Evolutionary conservation across 2,797 vertebrate genomes (phyloP).

Genomic region (Manis crassicaudata): DNA sequence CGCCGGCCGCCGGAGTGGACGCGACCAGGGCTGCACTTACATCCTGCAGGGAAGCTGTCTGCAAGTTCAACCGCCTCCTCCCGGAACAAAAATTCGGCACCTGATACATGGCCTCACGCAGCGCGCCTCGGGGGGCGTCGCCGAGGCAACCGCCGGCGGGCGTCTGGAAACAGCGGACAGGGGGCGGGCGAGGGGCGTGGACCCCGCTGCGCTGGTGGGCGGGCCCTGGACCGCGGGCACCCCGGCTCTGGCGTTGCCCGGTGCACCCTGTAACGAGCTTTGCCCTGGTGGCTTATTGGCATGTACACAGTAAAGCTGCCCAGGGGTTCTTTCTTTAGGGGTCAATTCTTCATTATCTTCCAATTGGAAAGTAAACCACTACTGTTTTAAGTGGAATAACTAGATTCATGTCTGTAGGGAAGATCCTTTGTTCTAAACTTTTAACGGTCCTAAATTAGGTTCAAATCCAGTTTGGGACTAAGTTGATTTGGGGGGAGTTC

Average conservation of each 20-base stretch:
- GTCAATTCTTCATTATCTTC: not conserved
- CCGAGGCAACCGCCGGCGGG: not conserved
- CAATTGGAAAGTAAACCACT: not conserved
- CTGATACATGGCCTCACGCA: fast-evolving
- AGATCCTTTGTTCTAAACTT: not conserved
- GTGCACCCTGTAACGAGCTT: not conserved
- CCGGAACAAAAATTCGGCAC: not conserved
- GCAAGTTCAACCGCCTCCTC: not conserved
- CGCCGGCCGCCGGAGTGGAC: not conserved
- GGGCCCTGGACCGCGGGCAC: fast-evolving
- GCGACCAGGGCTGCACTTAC: not conserved
- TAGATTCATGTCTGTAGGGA: not conserved
- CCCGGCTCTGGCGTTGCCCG: fast-evolving
- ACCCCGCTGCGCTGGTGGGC: not conserved
- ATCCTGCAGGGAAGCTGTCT: not conserved
- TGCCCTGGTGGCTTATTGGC: fast-evolving
- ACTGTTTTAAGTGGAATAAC: not conserved
- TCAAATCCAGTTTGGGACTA: not conserved
- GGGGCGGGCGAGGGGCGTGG: no score
- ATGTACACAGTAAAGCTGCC: not conserved
- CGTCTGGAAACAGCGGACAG: fast-evolving
- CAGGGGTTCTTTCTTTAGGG: not conserved
- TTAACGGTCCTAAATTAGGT: not conserved
- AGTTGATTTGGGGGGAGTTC: not conserved
- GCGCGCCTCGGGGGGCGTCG: fast-evolving